Conservation (phyloP, 1,140 invertebrate species). For the Philopotamus ludificatus region DNA sequence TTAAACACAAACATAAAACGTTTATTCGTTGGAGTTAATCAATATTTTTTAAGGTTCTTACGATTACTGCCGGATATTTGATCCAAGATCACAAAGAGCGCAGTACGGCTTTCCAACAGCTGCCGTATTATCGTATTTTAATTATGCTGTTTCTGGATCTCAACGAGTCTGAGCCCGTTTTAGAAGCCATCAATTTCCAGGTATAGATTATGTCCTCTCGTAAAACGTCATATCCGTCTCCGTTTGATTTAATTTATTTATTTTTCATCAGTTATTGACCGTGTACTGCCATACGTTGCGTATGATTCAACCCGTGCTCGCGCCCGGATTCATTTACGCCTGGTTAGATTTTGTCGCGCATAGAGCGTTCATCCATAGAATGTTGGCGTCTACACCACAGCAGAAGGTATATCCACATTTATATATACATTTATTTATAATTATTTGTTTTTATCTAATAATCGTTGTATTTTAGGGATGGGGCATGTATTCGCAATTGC, state of each 20-base stretch:
- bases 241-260: constrained; percentile 45
- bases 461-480: constrained; percentile 57
- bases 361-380: constrained; percentile 91
- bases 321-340: constrained; percentile 95
- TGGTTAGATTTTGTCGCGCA: constrained; percentile 98
- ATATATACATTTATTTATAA: constrained; percentile 20
- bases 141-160: constrained; percentile 97
- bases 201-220: constrained; percentile 36
- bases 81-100: constrained; percentile 92
- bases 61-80: constrained; percentile 92
- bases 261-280: constrained; percentile 63
- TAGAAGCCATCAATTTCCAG: constrained; percentile 90
- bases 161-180: constrained; percentile 86
- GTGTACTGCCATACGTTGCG: constrained; percentile 92
- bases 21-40: not conserved
- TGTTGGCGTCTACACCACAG: constrained; percentile 85
- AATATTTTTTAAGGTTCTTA: constrained; percentile 60
- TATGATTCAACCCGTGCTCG: constrained; percentile 89
- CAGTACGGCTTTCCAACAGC: constrained; percentile 88
- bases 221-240: not conserved
- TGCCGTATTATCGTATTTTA: constrained; percentile 96
- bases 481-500: constrained; percentile 86
- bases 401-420: constrained; percentile 56
- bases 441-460: constrained; percentile 7
- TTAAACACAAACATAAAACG: not conserved